Evolutionary conservation across 2,888 invertebrate species (phyloP).

Genomic region (Sphaerophoria rueppellii): DNA sequence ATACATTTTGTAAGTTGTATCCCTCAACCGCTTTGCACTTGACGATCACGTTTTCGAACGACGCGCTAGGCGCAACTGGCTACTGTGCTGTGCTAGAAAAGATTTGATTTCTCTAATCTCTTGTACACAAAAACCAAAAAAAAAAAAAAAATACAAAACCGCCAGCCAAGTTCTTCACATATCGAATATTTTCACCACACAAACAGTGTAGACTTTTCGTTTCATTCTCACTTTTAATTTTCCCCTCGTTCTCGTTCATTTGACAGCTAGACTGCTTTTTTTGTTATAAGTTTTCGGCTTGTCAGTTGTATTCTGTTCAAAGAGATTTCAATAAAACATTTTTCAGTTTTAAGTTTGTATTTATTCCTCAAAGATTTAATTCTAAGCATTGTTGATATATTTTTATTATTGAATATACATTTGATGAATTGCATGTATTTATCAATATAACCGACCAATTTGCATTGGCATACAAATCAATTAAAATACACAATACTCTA

Average conservation of each 20-base stretch:
- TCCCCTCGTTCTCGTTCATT: not conserved
- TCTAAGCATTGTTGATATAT: not conserved
- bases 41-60: not conserved
- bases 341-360: conserved; percentile 27
- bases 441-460: not conserved
- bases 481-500: not conserved
- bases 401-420: conserved; percentile 29
- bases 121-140: not conserved
- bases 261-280: conserved; percentile 24
- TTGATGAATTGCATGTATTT: conserved; percentile 3
- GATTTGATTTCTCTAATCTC: too few relatives aligned
- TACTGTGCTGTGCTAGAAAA: too few relatives aligned
- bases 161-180: not conserved
- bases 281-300: conserved; percentile 3
- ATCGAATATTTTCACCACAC: not conserved
- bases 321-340: conserved; percentile 7
- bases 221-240: not conserved
- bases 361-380: conserved; percentile 24
- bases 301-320: conserved; percentile 28
- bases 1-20: not conserved
- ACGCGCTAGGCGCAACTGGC: too few relatives aligned
- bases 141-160: not conserved
- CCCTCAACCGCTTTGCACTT: not conserved
- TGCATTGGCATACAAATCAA: not conserved
- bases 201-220: conserved; percentile 26